phyloP scores from a whole-genome alignment of 2,888 invertebrate species.

The Pyrrhia umbra region DNA sequence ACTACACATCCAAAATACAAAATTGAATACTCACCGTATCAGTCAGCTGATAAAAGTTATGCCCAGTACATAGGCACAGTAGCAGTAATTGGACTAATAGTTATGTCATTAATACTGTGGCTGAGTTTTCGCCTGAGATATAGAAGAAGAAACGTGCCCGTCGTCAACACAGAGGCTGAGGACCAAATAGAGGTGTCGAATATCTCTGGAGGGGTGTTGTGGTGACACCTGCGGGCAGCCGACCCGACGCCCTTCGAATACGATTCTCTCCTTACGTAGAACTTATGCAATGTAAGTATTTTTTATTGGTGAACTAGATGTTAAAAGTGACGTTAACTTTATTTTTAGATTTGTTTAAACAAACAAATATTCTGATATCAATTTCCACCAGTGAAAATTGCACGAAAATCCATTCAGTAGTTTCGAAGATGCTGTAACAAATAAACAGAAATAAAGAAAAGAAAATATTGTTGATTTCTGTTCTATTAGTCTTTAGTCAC shows the following conservation, averaged over 20 bases:
- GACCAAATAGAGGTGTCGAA: slow-evolving; percentile 91
- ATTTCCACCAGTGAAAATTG: no score
- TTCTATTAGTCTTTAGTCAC: no score
- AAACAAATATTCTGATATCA: no score
- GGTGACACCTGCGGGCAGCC: slow-evolving; percentile 92
- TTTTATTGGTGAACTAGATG: no score
- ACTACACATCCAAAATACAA: slow-evolving; percentile 77
- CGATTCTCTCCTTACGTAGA: slow-evolving; percentile 90
- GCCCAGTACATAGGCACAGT: slow-evolving; percentile 89
- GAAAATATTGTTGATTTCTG: no score
- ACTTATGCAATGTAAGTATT: slow-evolving; percentile 82
- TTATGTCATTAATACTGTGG: slow-evolving; percentile 89
- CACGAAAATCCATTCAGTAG: no score
- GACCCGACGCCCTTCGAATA: slow-evolving; percentile 90
- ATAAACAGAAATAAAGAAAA: no score
- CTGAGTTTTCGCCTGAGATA: slow-evolving; percentile 84
- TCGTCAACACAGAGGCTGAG: slow-evolving; percentile 72
- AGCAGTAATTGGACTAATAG: slow-evolving; percentile 89
- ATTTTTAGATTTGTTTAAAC: no score
- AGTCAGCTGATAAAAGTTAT: slow-evolving; percentile 76
- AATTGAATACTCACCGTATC: slow-evolving; percentile 82
- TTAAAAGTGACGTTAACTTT: no score
- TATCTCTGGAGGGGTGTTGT: slow-evolving; percentile 92
- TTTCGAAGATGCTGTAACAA: no score
- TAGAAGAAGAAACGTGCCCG: slow-evolving; percentile 78